phyloP scores from a whole-genome alignment of 1,140 invertebrate genomes.

The Plectrocnemia conspersa region DNA sequence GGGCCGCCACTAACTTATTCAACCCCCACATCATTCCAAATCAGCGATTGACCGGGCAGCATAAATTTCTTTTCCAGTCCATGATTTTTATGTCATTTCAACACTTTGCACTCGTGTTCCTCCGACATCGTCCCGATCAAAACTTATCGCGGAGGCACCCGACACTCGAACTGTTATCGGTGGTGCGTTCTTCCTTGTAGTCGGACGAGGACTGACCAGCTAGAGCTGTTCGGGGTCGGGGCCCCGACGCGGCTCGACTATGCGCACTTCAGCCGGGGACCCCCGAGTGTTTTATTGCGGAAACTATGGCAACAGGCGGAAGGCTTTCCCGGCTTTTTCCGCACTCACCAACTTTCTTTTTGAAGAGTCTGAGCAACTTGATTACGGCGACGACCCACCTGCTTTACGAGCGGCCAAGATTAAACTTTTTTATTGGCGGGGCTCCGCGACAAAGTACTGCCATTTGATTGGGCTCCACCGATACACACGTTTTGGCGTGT shows the following conservation, averaged over 20 bases:
- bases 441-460: too few species aligned
- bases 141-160: too few species aligned
- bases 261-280: conserved; percentile 3
- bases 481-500: too few species aligned
- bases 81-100: too few species aligned
- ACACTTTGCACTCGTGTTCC: too few species aligned
- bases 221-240: background rate
- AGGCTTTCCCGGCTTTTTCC: background rate
- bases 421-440: background rate
- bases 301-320: conserved; percentile 29
- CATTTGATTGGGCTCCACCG: too few species aligned
- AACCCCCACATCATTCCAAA: too few species aligned
- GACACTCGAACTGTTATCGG: too few species aligned
- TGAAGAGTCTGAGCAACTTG: background rate
- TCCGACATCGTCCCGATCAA: too few species aligned
- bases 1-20: too few species aligned
- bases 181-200: background rate
- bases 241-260: background rate
- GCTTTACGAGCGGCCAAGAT: background rate
- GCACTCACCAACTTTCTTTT: background rate
- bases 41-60: too few species aligned
- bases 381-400: background rate
- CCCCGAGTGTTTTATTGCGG: conserved; percentile 21
- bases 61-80: too few species aligned
- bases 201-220: background rate